Percentiles rank a stretch among this genome's conserved stretches.
phyloP scores from a whole-genome alignment of 2,113 vertebrate species.

The Phoxinus phoxinus region DNA sequence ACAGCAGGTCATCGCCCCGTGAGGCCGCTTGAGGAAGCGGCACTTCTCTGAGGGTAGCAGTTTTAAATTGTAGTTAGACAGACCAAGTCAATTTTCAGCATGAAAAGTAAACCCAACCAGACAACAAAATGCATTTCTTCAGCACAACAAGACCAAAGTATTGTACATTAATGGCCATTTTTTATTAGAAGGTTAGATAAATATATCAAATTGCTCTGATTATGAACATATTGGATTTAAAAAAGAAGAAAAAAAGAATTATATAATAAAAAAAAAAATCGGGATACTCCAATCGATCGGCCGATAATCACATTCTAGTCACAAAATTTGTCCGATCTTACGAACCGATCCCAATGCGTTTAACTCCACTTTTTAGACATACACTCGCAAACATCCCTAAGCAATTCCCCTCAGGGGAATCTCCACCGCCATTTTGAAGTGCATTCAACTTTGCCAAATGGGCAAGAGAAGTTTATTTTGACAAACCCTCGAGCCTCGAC shows the following conservation, averaged over 20 bases:
- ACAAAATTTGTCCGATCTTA: no score
- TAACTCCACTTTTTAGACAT: no score
- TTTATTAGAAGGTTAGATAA: neutral
- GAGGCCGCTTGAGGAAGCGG: neutral
- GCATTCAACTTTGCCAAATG: no score
- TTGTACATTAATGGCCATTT: neutral
- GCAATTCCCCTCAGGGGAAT: no score
- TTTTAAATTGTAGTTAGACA: neutral
- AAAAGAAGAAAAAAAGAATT: neutral
- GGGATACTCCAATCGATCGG: no score
- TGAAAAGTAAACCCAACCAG: neutral
- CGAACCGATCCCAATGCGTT: no score
- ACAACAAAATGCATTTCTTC: neutral
- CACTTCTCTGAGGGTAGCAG: neutral
- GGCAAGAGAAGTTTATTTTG: no score
- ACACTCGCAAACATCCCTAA: no score
- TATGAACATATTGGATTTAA: no score
- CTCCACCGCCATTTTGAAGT: no score
- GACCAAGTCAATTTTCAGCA: neutral
- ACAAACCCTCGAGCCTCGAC: no score
- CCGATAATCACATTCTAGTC: no score
- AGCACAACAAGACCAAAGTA: neutral
- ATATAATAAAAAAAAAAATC: neutral
- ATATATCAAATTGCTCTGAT: neutral
- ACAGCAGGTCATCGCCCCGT: constrained; percentile 46